Evolutionary conservation across 2,888 invertebrate species (phyloP), one percentile per base, ranked within the genome.

Genomic region (Drosophila siamana): DNA sequence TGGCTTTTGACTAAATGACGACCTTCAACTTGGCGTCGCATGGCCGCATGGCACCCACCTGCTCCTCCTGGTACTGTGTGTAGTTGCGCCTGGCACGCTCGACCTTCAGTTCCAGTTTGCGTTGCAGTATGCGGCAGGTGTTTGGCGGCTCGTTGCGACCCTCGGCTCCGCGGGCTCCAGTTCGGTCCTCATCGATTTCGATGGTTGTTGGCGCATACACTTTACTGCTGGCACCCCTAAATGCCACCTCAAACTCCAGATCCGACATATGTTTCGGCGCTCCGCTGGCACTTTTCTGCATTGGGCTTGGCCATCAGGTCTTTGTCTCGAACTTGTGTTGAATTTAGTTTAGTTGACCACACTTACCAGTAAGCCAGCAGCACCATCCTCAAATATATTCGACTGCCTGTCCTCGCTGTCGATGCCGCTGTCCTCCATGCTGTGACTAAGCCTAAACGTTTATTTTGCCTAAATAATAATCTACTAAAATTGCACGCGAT

Each of bases 51-150:
- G n/a, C n/a, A 43, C 74, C 38, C 13, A 86, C 91, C 85, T 87
- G 89, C 68, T 91, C 88, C 52, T 91, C 90, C 67, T 91, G 91
- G 69, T 90, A 90, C 69, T 92, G 91, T 46, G 84, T 90, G 57
- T 92, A 92, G 68, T 91, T 92, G 57, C 91, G 89, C 75, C 92
- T 92, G 28, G 92, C 92, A 44, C 92, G 90, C 74, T 92, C 92
- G 65, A 92, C 92, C 88, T 92, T 92, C 24, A 92, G 76, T 68
- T 92, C 92, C 38, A 92, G 78, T 71, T 92, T 92, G 38, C 92
- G 85, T 80, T 92, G 92, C 71, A 92, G 83, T 60, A 92, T 90
- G 74, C 91, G 90, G 86, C 92, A 92, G 54, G 92, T 91, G 76
- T 91, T 92, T 51, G 91, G 86, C 54, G 92, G 90, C 68, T 89